phyloP scores from a whole-genome alignment of 2,113 vertebrate species.

The Brachyhypopomus gauderio region DNA sequence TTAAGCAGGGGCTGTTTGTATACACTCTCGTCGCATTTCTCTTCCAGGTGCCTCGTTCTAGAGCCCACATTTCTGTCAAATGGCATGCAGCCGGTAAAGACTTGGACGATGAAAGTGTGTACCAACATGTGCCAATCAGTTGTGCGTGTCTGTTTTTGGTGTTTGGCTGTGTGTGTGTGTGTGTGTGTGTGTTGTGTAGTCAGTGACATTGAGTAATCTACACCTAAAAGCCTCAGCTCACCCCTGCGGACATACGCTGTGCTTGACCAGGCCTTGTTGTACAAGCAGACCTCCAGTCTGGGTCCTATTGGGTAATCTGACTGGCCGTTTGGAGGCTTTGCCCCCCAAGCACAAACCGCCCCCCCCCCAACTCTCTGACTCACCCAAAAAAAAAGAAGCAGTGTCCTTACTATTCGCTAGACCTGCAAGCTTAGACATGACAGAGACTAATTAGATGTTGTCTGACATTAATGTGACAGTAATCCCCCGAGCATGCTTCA shows the following conservation, averaged over 20 bases:
- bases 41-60: not conserved
- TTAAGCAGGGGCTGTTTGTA: conserved; percentile 19
- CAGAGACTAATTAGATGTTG: conserved; percentile 73
- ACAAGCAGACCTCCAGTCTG: conserved; percentile 33
- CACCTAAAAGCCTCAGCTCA: conserved; percentile 16
- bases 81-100: not conserved
- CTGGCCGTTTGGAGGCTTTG: not conserved
- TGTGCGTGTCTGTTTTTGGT: not conserved
- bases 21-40: not conserved
- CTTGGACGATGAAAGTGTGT: too few relatives aligned
- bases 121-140: not conserved
- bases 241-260: conserved; percentile 47
- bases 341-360: conserved; percentile 1
- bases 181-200: not conserved
- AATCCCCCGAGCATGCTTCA: conserved; percentile 66
- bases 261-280: conserved; percentile 25
- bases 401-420: conserved; percentile 57
- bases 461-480: conserved; percentile 74
- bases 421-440: conserved; percentile 63
- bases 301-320: conserved; percentile 38
- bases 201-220: conserved; percentile 36
- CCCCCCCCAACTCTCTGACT: conserved; percentile 50
- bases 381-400: not conserved
- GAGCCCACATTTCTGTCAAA: conserved; percentile 1
- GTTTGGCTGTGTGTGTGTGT: not conserved